A percentile compares a stretch with the other conserved stretches of the same genome.
phyloP scores from a whole-genome alignment of 2,888 invertebrate genomes.

The Altica lythri region DNA sequence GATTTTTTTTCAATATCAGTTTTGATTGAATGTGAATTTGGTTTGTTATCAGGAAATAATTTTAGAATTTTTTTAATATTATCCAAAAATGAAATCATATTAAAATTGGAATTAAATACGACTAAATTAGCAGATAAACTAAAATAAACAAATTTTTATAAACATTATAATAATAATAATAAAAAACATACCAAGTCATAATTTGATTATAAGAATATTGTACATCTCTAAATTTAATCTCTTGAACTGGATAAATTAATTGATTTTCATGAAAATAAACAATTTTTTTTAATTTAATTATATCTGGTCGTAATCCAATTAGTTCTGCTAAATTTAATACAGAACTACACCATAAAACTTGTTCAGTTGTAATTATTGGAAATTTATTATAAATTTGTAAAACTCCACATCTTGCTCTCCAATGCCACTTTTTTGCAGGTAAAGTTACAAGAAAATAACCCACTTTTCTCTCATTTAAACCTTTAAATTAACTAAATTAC shows the following conservation, averaged over 20 bases:
- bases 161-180: neutral
- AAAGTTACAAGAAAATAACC: conserved; percentile 64
- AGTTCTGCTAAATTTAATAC: conserved; percentile 73
- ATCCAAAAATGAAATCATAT: conserved; percentile 68
- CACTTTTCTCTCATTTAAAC: too few species aligned
- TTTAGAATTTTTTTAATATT: conserved; percentile 66
- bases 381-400: conserved; percentile 66
- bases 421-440: conserved; percentile 77
- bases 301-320: conserved; percentile 68
- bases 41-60: conserved; percentile 67
- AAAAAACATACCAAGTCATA: conserved; percentile 63
- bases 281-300: conserved; percentile 64
- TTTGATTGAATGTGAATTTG: conserved; percentile 63
- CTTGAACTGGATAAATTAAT: conserved; percentile 69
- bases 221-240: conserved; percentile 70
- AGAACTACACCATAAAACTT: conserved; percentile 69
- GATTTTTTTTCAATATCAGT: conserved; percentile 65
- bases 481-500: too few species aligned
- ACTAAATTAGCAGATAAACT: conserved; percentile 71
- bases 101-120: conserved; percentile 74
- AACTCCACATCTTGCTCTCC: conserved; percentile 72
- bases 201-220: conserved; percentile 80
- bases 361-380: conserved; percentile 60
- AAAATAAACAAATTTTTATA: conserved; percentile 15
- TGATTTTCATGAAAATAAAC: conserved; percentile 82